Evolutionary conservation across 2,797 vertebrate genomes (phyloP), one percentile per base, ranked within the genome.

Genomic region (Adelosebastes latens): DNA sequence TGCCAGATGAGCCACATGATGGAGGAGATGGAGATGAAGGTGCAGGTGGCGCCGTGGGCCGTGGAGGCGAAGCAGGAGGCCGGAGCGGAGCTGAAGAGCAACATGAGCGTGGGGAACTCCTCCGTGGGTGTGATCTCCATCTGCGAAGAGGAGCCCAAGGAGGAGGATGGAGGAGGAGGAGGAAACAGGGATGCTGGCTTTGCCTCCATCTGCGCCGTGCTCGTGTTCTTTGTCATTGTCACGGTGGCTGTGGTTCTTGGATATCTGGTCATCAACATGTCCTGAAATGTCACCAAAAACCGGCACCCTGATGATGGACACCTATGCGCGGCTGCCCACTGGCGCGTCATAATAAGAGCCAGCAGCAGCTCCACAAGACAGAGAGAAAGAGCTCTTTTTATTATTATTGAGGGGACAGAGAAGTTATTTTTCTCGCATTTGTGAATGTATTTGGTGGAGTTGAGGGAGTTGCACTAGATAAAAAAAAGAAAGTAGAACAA

Each of bases 1-100:
- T 88, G 93, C 79, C 97, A 98, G 93, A 96, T 99, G 89, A 96
- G 95, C 81, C 96, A 97, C 91, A 99, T 99, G 98, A 97, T 98
- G 95, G 96, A 98, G 83, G 97, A 99, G 93, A 99, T 99, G 99
- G 99, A 99, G 91, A 97, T 97, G 98, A 99, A 99, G 89, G 98
- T 99, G 83, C 98, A 96, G 89, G 98, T 99, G 75, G 98, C 97
- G 27, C 98, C 97, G 64, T 99, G 99, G 99, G 97, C 98, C 0
- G 98, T 99, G 52, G 98, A 98, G 87, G 97, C 98, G 46, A 97
- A 97, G 86, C 97, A 98, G 92, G 96, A 97, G 72, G 96, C 97
- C 0, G 98, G 98, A 8, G 97, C 98, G 0, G 99, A 99, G 93
- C 96, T 99, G 20, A 97, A 97, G 87, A 97, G 97, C 87, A 96